Evolutionary conservation across 2,888 invertebrate genomes (phyloP).

Genomic region (Ceramica pisi): DNA sequence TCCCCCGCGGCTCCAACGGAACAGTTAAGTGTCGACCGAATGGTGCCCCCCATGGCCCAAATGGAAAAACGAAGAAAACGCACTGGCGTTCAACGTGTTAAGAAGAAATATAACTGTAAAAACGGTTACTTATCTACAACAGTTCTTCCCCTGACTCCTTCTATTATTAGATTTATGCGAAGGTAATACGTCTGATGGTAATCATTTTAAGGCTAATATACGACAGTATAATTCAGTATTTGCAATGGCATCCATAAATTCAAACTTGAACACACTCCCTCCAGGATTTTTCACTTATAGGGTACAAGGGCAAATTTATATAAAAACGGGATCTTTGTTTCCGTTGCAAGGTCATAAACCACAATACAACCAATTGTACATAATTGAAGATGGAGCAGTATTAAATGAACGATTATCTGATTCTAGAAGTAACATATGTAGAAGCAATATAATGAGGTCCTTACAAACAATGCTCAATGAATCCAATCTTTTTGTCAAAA

Average conservation of each 20-base stretch:
- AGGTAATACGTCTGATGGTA: slow-evolving; percentile 27
- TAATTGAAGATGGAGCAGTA: slow-evolving; percentile 50
- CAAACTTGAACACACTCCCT: slow-evolving; percentile 43
- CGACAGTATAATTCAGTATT: not conserved
- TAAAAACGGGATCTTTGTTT: slow-evolving; percentile 57
- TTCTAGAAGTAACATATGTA: not conserved
- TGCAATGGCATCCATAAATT: slow-evolving; percentile 24
- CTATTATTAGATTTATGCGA: not conserved
- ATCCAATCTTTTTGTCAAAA: not conserved
- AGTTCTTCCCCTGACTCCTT: too few species aligned
- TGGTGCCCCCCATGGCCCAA: too few species aligned
- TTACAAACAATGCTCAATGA: slow-evolving; percentile 29
- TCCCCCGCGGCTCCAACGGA: too few species aligned
- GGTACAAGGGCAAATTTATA: slow-evolving; percentile 5
- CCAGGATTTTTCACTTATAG: slow-evolving; percentile 30
- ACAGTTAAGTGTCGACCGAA: too few species aligned
- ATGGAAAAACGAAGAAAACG: too few species aligned
- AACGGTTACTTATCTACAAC: too few species aligned
- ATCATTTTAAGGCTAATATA: slow-evolving; percentile 44
- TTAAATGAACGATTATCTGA: slow-evolving; percentile 7
- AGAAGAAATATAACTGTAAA: too few species aligned
- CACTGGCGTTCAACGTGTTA: too few species aligned
- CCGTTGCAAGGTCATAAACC: slow-evolving; percentile 55
- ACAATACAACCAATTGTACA: slow-evolving; percentile 55
- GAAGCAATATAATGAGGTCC: slow-evolving; percentile 25